Conservation (phyloP, 2,888 invertebrate genomes). For the Macrosiphum euphorbiae region DNA sequence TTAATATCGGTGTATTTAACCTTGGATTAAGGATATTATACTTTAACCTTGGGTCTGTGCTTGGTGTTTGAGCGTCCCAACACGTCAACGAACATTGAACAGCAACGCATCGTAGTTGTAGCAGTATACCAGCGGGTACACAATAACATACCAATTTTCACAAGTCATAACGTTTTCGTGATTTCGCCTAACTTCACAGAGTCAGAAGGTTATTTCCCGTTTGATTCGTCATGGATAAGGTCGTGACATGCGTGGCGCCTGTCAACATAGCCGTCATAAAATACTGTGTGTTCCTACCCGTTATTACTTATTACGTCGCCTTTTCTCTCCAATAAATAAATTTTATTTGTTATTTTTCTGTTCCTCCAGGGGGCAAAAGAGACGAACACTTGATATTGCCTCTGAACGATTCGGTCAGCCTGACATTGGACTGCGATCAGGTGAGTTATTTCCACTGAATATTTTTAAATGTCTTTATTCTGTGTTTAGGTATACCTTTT, state of each 20-base stretch:
- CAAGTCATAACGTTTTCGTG: background rate
- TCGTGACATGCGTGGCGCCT: conserved; percentile 87
- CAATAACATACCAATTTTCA: background rate
- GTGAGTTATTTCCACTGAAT: conserved; percentile 71
- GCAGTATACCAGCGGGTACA: too few species aligned
- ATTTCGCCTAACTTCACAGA: background rate
- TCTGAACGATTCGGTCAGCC: conserved; percentile 95
- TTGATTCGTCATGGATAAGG: conserved; percentile 23
- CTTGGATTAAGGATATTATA: too few species aligned
- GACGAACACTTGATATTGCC: conserved; percentile 94
- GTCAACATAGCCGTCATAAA: conserved; percentile 99
- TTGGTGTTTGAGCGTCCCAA: too few species aligned
- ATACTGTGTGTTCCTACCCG: conserved; percentile 82
- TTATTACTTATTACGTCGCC: background rate
- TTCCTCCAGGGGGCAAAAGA: conserved; percentile 88
- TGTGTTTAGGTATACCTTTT: background rate
- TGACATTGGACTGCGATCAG: conserved; percentile 86
- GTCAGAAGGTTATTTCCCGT: background rate
- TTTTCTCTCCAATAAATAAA: too few species aligned
- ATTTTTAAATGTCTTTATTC: background rate
- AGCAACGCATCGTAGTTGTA: too few species aligned
- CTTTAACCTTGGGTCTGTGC: too few species aligned
- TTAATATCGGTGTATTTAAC: too few species aligned
- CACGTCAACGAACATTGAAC: too few species aligned
- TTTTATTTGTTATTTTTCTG: background rate